Evolutionary conservation across 2,797 vertebrate species (phyloP), one percentile per base, ranked within the genome.

Genomic region (Alcedo quadribrachys): DNA sequence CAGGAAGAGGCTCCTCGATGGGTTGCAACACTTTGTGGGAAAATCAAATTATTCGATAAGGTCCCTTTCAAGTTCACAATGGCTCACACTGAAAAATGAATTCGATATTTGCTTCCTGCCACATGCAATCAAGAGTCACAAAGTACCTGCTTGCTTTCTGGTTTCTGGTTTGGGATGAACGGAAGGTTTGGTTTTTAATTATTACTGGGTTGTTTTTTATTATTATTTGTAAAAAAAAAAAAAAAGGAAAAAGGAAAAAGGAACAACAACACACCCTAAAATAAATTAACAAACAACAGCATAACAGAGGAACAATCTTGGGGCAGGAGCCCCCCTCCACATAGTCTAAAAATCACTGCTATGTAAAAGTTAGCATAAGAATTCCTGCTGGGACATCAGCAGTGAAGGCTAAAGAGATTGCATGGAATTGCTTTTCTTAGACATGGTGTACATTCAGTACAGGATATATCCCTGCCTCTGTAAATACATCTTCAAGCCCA

Each of bases 21-120:
- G 89, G 89, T 67, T 95, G 86, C 88, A 87, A 88, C 84, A 60
- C 50, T 87, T 65, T 73, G 88, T 89, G 91, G 93, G 87, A 91
- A 93, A 93, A 81, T 62, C 48, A 92, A 77, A 87, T 89, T 42
- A 81, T 57, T 62, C 73, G 76, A 90, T 27, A 68, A 73, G 0
- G 0, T 87, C 81, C 74, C 86, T 92, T 94, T 93, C 65, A 83
- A 95, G 79, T 83, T 91, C 79, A 87, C 88, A 89, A 69, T 65
- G 70, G 81, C 57, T 94, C 62, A 13, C 25, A 2, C 46, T 87
- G 83, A 48, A 81, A 86, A 94, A 70, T 32, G 48, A 73, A 60
- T 66, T 37, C 32, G 78, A 9, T 51, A 27, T 93, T 89, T 95
- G 93, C 84, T 90, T 93, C 89, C 91, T 89, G 90, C 77, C 67